Conservation (phyloP, 2,888 invertebrate species). For the Drosophila percnosoma region DNA sequence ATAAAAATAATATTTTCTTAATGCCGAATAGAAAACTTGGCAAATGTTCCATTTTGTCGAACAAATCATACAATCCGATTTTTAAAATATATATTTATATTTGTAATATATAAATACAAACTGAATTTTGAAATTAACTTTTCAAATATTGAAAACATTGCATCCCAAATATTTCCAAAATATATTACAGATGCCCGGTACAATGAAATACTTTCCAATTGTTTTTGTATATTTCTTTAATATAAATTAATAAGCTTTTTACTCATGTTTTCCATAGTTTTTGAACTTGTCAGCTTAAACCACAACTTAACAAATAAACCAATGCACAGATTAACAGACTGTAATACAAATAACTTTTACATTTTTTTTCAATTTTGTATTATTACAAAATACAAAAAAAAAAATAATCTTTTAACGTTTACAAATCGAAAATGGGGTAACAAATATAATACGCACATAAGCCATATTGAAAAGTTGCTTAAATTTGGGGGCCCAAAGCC, state of each 20-base stretch:
- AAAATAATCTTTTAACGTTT: conserved; percentile 49
- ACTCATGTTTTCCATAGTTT: conserved; percentile 67
- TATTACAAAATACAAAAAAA: conserved; percentile 32
- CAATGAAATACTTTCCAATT: background rate
- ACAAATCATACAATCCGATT: background rate
- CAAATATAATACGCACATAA: conserved; percentile 50
- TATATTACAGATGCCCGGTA: background rate
- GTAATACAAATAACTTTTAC: conserved; percentile 41
- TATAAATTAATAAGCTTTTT: conserved; percentile 79
- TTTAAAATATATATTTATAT: background rate
- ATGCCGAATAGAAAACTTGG: background rate
- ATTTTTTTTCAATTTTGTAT: conserved; percentile 22
- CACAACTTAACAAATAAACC: conserved; percentile 80
- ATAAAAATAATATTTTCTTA: background rate
- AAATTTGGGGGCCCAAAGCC: conserved; percentile 26
- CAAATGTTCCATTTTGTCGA: background rate
- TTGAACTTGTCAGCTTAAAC: conserved; percentile 81
- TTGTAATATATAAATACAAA: background rate
- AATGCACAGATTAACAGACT: conserved; percentile 75
- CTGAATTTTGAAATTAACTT: background rate
- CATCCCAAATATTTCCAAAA: background rate
- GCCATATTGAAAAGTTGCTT: conserved; percentile 50
- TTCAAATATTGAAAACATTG: background rate
- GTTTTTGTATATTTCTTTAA: conserved; percentile 51
- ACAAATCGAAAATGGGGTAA: conserved; percentile 53